A percentile compares a stretch with the other conserved stretches of the same genome.
These are phyloP conservation scores for Acanthurus lineatus DNA, from an alignment of 2,797 vertebrate genomes.

Conservation along the genomic window DNA sequence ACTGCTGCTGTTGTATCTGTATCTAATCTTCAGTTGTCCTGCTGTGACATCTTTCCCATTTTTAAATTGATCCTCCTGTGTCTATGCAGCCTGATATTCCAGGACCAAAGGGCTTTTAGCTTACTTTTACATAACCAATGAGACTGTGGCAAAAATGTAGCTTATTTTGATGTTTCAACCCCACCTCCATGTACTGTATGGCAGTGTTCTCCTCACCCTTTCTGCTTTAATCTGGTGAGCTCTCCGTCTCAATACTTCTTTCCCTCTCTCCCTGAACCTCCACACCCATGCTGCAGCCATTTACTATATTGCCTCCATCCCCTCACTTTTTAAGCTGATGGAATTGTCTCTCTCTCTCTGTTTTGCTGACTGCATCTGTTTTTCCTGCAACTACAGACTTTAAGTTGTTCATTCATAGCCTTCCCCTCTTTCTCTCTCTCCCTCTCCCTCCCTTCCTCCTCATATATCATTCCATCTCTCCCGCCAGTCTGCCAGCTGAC, in stretches of 20 bases:
- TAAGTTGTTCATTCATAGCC: conserved; percentile 71
- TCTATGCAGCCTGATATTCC: background rate
- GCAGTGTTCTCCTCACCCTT: conserved; percentile 9
- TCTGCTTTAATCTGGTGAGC: conserved; percentile 23
- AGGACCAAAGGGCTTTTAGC: background rate
- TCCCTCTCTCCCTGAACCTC: conserved; percentile 26
- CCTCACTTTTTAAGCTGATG: conserved; percentile 72
- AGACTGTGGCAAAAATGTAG: background rate
- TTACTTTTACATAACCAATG: conserved; percentile 5
- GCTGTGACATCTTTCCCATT: background rate
- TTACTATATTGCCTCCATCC: conserved; percentile 65
- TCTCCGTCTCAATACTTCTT: conserved; percentile 23
- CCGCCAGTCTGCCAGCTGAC: conserved; percentile 82
- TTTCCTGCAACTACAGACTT: conserved; percentile 66
- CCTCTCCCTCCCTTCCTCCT: conserved; percentile 38
- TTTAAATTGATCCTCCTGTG: background rate
- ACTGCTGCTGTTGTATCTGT: background rate
- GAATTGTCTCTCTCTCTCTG: conserved; percentile 43
- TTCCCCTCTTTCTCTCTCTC: conserved; percentile 13
- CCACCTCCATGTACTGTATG: conserved; percentile 3
- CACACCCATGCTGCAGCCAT: conserved; percentile 70
- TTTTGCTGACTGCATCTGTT: conserved; percentile 78
- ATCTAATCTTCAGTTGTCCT: background rate
- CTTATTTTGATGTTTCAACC: background rate
- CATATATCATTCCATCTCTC: conserved; percentile 74